Conservation (phyloP, 2,888 invertebrate species). For the Drosophila pegasa region DNA sequence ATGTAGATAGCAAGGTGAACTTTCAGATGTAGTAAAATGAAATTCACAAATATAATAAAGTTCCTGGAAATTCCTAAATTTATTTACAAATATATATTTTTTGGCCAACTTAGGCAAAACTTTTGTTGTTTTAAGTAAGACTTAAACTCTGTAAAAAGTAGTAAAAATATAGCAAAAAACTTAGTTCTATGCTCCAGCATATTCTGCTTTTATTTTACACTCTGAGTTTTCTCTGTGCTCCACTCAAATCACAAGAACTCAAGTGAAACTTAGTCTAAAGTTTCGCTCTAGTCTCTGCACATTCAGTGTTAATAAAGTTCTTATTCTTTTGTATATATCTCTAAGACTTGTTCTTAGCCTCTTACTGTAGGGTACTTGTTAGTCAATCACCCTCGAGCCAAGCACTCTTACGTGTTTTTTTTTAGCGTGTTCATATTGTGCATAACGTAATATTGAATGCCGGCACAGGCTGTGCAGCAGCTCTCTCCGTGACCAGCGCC, state of each 20-base stretch:
- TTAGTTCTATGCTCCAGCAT: neutral
- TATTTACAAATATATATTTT: neutral
- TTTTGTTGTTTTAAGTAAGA: neutral
- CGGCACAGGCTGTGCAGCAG: conserved; percentile 24
- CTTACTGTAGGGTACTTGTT: conserved; percentile 1
- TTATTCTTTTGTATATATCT: neutral
- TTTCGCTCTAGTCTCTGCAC: neutral
- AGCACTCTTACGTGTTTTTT: conserved; percentile 3
- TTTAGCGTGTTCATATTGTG: conserved; percentile 25
- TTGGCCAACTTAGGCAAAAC: too few species aligned
- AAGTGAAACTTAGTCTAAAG: conserved; percentile 1
- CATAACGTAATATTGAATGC: conserved; percentile 62
- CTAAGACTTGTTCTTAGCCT: too few species aligned
- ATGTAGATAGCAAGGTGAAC: too few species aligned
- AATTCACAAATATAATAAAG: too few species aligned
- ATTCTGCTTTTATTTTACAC: neutral
- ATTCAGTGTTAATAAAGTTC: neutral
- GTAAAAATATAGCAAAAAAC: too few species aligned
- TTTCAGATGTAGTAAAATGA: too few species aligned
- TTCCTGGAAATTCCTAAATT: neutral
- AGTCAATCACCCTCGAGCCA: conserved; percentile 3
- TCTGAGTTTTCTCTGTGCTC: neutral
- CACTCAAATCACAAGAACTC: neutral
- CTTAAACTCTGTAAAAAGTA: neutral
- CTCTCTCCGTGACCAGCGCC: conserved; percentile 15